Evolutionary conservation across 2,797 vertebrate genomes (phyloP).

Genomic region (Sternotherus odoratus): DNA sequence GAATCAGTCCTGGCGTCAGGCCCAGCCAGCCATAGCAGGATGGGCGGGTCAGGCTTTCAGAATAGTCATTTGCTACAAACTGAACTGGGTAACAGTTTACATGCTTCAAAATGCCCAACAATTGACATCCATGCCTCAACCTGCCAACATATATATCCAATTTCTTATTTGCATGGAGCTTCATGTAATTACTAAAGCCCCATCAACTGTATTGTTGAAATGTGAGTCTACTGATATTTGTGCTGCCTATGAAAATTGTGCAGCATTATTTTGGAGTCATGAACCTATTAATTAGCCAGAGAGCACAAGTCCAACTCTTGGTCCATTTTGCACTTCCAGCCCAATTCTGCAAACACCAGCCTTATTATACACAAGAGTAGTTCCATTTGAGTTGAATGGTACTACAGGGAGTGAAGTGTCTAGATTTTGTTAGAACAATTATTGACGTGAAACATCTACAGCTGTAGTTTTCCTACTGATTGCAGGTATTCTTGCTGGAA

Average conservation of each 20-base stretch:
- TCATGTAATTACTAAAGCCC: background rate
- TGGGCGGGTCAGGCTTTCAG: background rate
- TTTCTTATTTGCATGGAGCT: background rate
- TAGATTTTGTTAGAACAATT: background rate
- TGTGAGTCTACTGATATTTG: background rate
- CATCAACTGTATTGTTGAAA: background rate
- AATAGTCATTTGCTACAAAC: too few species aligned
- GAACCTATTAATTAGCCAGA: background rate
- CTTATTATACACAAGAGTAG: background rate
- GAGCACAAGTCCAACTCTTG: background rate
- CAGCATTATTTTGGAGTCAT: background rate
- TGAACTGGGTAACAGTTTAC: background rate
- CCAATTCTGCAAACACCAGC: background rate
- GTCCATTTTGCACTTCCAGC: background rate
- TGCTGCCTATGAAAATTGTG: background rate
- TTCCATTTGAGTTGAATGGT: background rate
- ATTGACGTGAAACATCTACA: background rate
- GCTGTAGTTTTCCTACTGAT: background rate
- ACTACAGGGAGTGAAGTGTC: background rate
- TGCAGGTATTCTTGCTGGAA: background rate
- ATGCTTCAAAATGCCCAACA: background rate
- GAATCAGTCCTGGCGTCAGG: background rate
- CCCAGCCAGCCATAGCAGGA: background rate
- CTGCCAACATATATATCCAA: background rate
- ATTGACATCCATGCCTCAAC: background rate